Base-by-base conservation (phyloP, 2,113 vertebrate genomes). In the Nerophis lumbriciformis region DNA sequence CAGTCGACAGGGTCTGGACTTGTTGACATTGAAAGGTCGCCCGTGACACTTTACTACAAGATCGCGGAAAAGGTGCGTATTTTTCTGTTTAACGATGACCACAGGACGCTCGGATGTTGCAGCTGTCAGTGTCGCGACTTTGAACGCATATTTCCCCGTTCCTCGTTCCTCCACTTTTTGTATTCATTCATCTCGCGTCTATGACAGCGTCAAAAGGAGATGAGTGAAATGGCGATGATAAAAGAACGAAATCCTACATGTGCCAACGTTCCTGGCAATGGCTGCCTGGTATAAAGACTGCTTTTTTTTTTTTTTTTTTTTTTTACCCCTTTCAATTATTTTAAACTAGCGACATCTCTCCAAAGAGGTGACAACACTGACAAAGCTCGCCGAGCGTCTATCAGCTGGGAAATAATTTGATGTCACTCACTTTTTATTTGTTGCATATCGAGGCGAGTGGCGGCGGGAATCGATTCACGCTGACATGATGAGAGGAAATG, bases 311-410 rank as follows among this genome's bases (percentile, higher is more conserved):
- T 8, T 44, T 44, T 1, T 45, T 45, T 45, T 45, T 45, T 45
- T 45, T 12, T 1, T 86, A 76, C 77, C 82, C 86, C 53, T 89
- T 89, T 89, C 85, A 90, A 88, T 90, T 89, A 91, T 82, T 83
- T 66, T 49, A 61, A 84, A 87, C 81, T 73, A 72, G 72, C 85
- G 74, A 82, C 71, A 81, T 77, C 64, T 55, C 76, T 78, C 72
- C 76, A 61, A 79, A 77, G 70, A 80, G 72, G 73, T 77, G 83
- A 83, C 83, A 87, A 80, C 80, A 55, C 81, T 81, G 83, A 88
- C 87, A 89, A 87, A 87, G 82, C 80, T 68, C 68, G 64, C 70
- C 77, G 78, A 78, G 79, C 81, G 84, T 87, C 84, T 85, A 85
- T 90, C 88, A 81, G 72, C 72, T 63, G 64, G 78, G 77, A 88